Base-by-base conservation (phyloP, 2,797 vertebrate species). In the Okamejei kenojei region DNA sequence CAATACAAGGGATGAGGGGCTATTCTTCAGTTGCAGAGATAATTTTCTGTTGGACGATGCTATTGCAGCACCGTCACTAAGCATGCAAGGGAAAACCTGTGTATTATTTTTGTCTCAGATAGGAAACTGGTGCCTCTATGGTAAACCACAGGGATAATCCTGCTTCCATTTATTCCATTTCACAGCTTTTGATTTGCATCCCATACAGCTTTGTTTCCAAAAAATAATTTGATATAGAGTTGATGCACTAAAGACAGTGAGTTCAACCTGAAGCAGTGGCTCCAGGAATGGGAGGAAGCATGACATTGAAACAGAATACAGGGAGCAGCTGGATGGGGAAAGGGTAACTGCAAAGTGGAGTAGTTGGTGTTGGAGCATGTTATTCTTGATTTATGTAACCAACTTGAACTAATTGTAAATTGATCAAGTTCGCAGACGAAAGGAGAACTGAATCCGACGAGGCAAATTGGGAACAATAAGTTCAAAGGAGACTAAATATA, bases 341-440 rank as follows among this genome's bases (percentile, higher is more conserved):
- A 29, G 61, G 58, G 1, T 61, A 38, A 86, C 26, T 86, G 82
- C 13, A 29, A 86, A 13, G 10, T 63, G 26, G 26, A 86, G 29
- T 26, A 86, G 26, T 86, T 86, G 82, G 82, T 86, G 82, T 86
- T 86, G 2, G 58, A 15, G 82, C 26, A 11, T 7, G 11, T 29
- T 88, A 65, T 88, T 88, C 2, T 63, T 65, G 32, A 88, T 65
- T 88, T 88, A 32, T 4, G n/a, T 88, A 9, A 65, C 63, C 17
- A 11, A 61, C 82, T 88, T 65, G 84, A 65, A n/a, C 84, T 32
- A 26, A 65, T n/a, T n/a, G 26, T 29, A n/a, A 86, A 86, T 58
- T 86, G 82, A 86, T 86, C 58, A n/a, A 86, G 15, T 86, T 63
- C 26, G 13, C 26, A 86, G 58, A 86, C 61, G 82, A 88, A 65